Evolutionary conservation across 2,888 invertebrate species (phyloP).

Genomic region (Heliconius hortense): DNA sequence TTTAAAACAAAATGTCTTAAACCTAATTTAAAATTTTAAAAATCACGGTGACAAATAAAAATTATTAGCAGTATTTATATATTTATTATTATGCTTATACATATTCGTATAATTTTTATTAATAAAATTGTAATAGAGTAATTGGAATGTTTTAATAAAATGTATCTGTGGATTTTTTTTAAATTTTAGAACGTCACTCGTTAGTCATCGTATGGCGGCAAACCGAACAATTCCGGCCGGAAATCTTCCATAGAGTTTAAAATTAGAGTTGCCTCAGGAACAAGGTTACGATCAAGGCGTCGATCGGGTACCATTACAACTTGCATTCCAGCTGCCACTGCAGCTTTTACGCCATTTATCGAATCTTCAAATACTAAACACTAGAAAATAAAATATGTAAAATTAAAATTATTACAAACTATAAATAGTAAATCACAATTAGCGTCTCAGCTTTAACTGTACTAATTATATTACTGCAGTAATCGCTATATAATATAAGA

Average conservation of each 20-base stretch:
- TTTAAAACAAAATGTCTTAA: no score
- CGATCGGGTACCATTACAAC: slow-evolving; percentile 90
- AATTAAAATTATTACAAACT: neutral
- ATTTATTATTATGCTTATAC: neutral
- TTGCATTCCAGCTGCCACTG: slow-evolving; percentile 91
- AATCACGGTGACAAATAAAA: no score
- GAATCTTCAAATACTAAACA: slow-evolving; percentile 96
- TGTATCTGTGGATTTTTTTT: neutral
- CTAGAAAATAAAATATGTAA: slow-evolving; percentile 59
- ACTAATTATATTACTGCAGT: no score
- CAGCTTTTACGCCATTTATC: slow-evolving; percentile 91
- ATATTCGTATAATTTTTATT: neutral
- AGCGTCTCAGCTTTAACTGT: no score
- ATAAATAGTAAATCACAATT: neutral
- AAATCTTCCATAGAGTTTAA: slow-evolving; percentile 88
- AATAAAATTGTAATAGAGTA: no score
- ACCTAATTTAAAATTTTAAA: no score
- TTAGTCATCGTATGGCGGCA: slow-evolving; percentile 81
- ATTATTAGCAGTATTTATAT: no score
- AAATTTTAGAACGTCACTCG: neutral
- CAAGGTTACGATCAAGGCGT: slow-evolving; percentile 57
- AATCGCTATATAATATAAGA: no score
- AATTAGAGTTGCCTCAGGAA: slow-evolving; percentile 84
- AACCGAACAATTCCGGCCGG: slow-evolving; percentile 90
- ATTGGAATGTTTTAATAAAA: neutral